Conservation (phyloP, 2,888 invertebrate species). For the Eupelmus urozonus region DNA sequence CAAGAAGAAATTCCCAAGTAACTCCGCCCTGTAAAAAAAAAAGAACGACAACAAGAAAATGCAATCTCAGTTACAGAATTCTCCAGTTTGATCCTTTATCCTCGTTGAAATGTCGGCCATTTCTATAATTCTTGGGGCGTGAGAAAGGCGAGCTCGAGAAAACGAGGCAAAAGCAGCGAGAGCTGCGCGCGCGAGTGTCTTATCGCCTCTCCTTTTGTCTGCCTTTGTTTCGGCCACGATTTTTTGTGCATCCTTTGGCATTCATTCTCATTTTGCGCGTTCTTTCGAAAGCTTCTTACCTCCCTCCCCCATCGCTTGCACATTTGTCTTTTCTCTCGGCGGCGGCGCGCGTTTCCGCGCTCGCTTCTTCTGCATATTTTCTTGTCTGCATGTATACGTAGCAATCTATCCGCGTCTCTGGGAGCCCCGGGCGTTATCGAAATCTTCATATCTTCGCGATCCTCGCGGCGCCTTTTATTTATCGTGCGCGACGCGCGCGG, state of each 20-base stretch:
- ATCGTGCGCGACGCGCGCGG: constrained; percentile 1
- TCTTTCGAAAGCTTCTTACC: constrained; percentile 50
- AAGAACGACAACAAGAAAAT: constrained; percentile 4
- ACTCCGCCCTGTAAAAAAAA: not conserved
- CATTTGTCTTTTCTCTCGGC: constrained; percentile 52
- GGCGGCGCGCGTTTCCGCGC: not conserved
- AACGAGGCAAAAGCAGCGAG: not conserved
- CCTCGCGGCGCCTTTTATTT: constrained; percentile 44
- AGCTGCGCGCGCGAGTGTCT: constrained; percentile 21
- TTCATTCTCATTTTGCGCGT: constrained; percentile 51
- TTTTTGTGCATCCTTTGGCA: constrained; percentile 40
- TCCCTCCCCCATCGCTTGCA: constrained; percentile 23
- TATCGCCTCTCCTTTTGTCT: constrained; percentile 42
- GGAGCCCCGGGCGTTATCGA: constrained; percentile 53
- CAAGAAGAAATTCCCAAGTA: not conserved
- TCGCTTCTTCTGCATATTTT: constrained; percentile 51
- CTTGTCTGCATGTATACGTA: constrained; percentile 18
- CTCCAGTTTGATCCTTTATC: constrained; percentile 11
- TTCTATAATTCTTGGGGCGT: constrained; percentile 36
- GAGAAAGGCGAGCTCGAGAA: constrained; percentile 11
- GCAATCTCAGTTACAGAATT: not conserved
- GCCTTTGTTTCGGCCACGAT: constrained; percentile 18
- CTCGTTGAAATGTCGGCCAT: constrained; percentile 23
- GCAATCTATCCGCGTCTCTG: constrained; percentile 58
- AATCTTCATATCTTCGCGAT: constrained; percentile 54